phyloP scores from a whole-genome alignment of 2,113 vertebrate species.

The Vidua macroura region DNA sequence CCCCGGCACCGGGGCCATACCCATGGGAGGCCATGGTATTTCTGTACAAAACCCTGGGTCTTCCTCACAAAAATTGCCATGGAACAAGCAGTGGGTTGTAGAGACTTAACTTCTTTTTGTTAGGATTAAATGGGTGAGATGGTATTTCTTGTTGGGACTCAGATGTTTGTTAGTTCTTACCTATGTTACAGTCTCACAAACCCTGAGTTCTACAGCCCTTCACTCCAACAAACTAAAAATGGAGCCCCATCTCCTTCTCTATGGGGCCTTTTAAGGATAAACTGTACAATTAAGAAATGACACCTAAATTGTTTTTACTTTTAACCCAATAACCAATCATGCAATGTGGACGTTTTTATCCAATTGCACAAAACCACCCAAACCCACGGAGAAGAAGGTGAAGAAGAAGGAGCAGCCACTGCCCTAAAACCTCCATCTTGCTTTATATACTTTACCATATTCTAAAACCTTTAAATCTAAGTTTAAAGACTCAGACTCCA shows the following conservation, averaged over 20 bases:
- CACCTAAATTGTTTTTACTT: not conserved
- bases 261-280: not conserved
- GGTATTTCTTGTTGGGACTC: not conserved
- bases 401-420: not conserved
- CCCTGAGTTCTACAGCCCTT: not conserved
- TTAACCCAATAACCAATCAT: not conserved
- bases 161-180: not conserved
- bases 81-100: not conserved
- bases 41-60: not conserved
- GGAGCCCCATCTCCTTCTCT: not conserved
- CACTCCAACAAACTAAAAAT: not conserved
- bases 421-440: not conserved
- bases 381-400: not conserved
- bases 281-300: not conserved
- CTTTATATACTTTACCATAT: not conserved
- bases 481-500: not conserved
- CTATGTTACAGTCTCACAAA: not conserved
- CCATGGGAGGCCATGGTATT: rapidly evolving
- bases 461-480: not conserved
- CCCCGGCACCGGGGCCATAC: not conserved
- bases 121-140: not conserved
- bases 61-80: not conserved
- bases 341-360: not conserved
- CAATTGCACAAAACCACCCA: not conserved
- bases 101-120: not conserved